phyloP scores from a whole-genome alignment of 2,113 vertebrate species.

The Leucoraja erinaceus region DNA sequence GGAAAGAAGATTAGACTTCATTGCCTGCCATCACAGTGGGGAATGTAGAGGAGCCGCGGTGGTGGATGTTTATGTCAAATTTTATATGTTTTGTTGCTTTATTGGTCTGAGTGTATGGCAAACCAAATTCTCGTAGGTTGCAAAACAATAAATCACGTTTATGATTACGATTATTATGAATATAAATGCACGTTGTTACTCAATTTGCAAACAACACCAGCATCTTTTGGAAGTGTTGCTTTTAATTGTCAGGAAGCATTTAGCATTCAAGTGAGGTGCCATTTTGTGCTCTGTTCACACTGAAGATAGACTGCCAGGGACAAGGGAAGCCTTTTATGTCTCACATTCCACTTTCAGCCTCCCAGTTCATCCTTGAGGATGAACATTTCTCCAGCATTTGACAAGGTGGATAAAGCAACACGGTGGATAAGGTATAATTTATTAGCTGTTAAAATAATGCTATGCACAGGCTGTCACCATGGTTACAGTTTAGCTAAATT shows the following conservation, averaged over 20 bases:
- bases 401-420: conserved; percentile 1
- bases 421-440: conserved; percentile 19
- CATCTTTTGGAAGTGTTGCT: background rate
- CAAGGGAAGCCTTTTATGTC: background rate
- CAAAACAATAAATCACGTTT: no score
- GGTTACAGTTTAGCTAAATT: background rate
- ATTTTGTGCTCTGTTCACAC: background rate
- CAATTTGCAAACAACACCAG: background rate
- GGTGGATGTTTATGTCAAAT: no score
- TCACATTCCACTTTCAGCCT: no score
- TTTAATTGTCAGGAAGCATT: background rate
- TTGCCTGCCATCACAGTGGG: no score
- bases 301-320: background rate
- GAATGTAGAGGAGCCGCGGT: no score
- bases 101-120: no score
- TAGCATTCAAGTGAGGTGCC: background rate
- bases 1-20: no score
- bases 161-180: no score
- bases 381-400: background rate
- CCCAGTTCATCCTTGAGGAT: background rate
- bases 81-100: no score
- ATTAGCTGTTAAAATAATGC: conserved; percentile 26
- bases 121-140: no score
- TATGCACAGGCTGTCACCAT: background rate
- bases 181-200: background rate